These are phyloP conservation scores for Melitaea cinxia DNA, from an alignment of 1,140 invertebrate species.

Conservation along the genomic window DNA sequence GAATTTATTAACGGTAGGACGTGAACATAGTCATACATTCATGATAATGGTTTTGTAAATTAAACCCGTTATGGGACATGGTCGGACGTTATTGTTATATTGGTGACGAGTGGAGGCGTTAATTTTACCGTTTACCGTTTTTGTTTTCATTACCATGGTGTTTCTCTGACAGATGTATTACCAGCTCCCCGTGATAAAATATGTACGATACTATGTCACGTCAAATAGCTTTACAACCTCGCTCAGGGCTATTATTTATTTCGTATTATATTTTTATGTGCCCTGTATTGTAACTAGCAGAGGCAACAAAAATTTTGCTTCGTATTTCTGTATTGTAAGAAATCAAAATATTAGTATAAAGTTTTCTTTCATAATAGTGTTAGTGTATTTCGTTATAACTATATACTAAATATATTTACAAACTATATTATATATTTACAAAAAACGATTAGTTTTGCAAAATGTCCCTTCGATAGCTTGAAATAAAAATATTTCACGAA, in stretches of 20 bases:
- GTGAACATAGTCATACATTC: conserved; percentile 56
- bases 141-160: conserved; percentile 52
- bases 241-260: neutral
- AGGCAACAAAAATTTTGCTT: neutral
- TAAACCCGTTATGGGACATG: conserved; percentile 53
- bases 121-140: conserved; percentile 54
- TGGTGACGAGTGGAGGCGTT: conserved; percentile 41
- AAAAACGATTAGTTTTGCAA: conserved; percentile 4
- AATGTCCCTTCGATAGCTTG: neutral
- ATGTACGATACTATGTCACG: conserved; percentile 3
- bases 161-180: conserved; percentile 42
- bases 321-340: neutral
- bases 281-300: neutral
- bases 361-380: neutral
- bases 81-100: conserved; percentile 54
- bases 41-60: conserved; percentile 70
- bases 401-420: too few species aligned
- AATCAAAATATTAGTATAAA: neutral
- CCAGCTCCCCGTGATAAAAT: neutral
- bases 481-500: conserved; percentile 5
- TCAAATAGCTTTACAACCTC: neutral
- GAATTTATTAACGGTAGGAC: conserved; percentile 61
- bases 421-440: neutral
- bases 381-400: neutral
- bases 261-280: neutral